phyloP scores from a whole-genome alignment of 2,797 vertebrate species.

The Gallinago nigripennis region DNA sequence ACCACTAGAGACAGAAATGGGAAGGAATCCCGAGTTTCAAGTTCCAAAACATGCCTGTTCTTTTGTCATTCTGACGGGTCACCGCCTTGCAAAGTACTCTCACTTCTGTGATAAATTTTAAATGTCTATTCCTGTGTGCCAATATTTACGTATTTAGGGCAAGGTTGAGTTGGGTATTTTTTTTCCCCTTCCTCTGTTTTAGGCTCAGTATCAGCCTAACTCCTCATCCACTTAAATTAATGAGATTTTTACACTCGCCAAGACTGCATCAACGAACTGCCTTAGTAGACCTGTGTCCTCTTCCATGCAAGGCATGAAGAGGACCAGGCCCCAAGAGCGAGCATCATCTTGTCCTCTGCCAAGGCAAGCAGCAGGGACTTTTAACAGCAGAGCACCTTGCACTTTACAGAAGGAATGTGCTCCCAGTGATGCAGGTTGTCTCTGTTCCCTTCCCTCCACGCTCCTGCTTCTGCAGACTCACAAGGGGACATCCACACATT shows the following conservation, averaged over 20 bases:
- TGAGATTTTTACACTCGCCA: neutral
- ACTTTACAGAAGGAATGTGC: fast-evolving
- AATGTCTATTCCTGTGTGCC: neutral
- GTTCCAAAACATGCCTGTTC: slow-evolving; percentile 44
- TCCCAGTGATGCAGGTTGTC: neutral
- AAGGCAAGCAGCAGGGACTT: fast-evolving
- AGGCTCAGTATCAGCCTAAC: neutral
- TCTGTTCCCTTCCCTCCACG: neutral
- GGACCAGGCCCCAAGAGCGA: fast-evolving
- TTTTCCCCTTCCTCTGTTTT: neutral
- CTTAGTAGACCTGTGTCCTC: neutral
- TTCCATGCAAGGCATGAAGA: neutral
- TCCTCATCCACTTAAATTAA: neutral
- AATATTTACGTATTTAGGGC: neutral
- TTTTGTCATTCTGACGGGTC: slow-evolving; percentile 3
- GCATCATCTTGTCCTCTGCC: neutral
- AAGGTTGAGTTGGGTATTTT: neutral
- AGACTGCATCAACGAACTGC: neutral
- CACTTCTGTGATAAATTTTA: slow-evolving; percentile 21
- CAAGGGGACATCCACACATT: neutral
- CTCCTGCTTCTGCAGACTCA: neutral
- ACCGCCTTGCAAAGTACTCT: neutral
- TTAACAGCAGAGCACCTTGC: neutral
- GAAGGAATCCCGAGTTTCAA: slow-evolving; percentile 54
- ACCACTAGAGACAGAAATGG: slow-evolving; percentile 68